Evolutionary conservation across 2,113 vertebrate species (phyloP), one percentile per base, ranked within the genome.

Genomic region (Mystacornis crossleyi): DNA sequence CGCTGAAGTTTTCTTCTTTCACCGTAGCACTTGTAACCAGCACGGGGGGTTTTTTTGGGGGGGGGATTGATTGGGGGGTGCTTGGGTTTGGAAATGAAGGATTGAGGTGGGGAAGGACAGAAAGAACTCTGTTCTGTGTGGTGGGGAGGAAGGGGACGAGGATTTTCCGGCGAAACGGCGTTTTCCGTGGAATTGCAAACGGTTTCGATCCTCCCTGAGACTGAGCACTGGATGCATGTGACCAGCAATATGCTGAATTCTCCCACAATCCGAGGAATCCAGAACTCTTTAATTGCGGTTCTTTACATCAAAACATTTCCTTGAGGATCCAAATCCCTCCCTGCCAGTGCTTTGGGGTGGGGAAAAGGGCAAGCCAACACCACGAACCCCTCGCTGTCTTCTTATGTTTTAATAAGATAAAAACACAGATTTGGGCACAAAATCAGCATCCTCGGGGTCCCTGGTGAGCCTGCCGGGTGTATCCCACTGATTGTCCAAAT

Each of bases 341-440:
- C 78, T 89, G 82, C 80, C 57, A n/a, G 47, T 6, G 34, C 50
- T 51, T 14, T 36, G 38, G 10, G 34, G 29, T 23, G 26, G 28
- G n/a, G 73, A 15, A 31, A 38, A 61, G 51, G 28, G 38, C 31
- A 81, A 64, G n/a, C 57, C 31, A 26, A 42, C 3, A 53, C 81
- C 62, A 3, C 16, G 31, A n/a, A 34, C 40, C 75, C 86, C 79
- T 78, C 43, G 7, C 36, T 19, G 34, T 64, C 25, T 57, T 85
- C 93, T 96, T 94, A 90, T 90, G 96, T 93, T 96, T 94, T 94
- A 96, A 62, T 94, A 88, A 93, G 96, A 83, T 14, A 38, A 4
- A 69, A 40, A 2, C 3, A 21, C 33, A 74, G 71, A 23, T 64
- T 90, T 77, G 81, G 93, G 33, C 42, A 7, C 45, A 7, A 17